phyloP scores from a whole-genome alignment of 2,113 vertebrate genomes.

The Ciconia maguari region DNA sequence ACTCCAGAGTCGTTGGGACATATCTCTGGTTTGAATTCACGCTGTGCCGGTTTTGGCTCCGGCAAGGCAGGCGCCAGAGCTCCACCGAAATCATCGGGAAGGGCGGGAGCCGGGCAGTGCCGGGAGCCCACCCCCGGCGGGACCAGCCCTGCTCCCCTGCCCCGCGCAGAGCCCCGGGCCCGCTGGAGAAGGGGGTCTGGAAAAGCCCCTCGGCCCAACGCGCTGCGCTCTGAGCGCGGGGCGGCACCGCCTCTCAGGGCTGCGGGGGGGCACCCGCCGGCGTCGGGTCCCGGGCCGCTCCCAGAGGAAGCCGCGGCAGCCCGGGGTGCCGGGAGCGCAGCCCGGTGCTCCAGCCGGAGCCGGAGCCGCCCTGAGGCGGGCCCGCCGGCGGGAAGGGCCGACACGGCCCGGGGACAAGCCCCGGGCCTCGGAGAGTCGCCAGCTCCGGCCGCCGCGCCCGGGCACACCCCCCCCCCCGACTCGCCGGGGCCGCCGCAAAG shows the following conservation, averaged over 20 bases:
- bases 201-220: too few species aligned
- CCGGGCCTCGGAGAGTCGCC: neutral
- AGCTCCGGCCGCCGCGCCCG: too few species aligned
- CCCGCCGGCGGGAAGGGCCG: neutral
- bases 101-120: neutral
- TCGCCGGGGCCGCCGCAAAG: too few species aligned
- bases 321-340: neutral
- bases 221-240: too few species aligned
- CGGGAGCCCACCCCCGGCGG: neutral
- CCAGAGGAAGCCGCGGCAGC: neutral
- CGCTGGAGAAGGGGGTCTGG: neutral
- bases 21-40: accelerated
- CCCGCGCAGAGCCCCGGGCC: neutral
- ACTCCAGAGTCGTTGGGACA: accelerated
- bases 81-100: neutral
- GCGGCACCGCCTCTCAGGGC: too few species aligned
- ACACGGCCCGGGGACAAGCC: too few species aligned
- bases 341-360: neutral
- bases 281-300: too few species aligned
- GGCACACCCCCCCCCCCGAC: too few species aligned
- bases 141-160: neutral
- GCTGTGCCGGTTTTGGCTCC: too few species aligned
- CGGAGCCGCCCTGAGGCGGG: neutral
- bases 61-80: neutral
- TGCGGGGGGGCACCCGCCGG: too few species aligned